Evolutionary conservation across 2,113 vertebrate species (phyloP), one percentile per base, ranked within the genome.

Genomic region (Sebastes fasciatus): DNA sequence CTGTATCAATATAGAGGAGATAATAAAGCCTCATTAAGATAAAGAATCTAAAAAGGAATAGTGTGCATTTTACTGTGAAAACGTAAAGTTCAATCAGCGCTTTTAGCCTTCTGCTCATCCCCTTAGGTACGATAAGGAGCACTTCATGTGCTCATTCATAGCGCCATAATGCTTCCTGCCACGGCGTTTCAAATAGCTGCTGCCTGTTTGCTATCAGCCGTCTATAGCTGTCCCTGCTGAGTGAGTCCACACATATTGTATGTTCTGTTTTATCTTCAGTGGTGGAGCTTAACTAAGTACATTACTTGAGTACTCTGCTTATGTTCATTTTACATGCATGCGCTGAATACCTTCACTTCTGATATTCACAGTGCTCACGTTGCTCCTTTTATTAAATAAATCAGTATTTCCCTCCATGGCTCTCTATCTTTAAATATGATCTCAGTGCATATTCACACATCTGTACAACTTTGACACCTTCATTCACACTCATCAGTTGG

Each of bases 371-470:
- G 43, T 60, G 58, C 34, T 58, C n/a, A 64, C 69, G 40, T 65
- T 83, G 14, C 19, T 43, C 40, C 23, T 68, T 73, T 61, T 74
- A 17, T 55, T 23, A 19, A 79, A 55, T 55, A 19, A 2, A 68
- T 60, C 10, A 57, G 34, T n/a, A 61, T 51, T 42, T 70, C 51
- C 43, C 51, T 58, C 4, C 49, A 12, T 4, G 12, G 0, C 34
- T 6, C 19, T 48, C 67, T 45, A 14, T 62, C 55, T 67, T 73
- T n/a, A 72, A 62, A 79, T 54, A 21, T 23, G 42, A 77, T 77
- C n/a, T n/a, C 62, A 6, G 63, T 12, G 34, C 42, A 75, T 70
- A 46, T 79, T 83, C 75, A 79, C 73, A 67, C 65, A 54, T 82
- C 34, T 70, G 58, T 17, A 54, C 45, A 65, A 60, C 34, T 79